Evolutionary conservation across 2,888 invertebrate species (phyloP).

Genomic region (Sabatieria punctata): DNA sequence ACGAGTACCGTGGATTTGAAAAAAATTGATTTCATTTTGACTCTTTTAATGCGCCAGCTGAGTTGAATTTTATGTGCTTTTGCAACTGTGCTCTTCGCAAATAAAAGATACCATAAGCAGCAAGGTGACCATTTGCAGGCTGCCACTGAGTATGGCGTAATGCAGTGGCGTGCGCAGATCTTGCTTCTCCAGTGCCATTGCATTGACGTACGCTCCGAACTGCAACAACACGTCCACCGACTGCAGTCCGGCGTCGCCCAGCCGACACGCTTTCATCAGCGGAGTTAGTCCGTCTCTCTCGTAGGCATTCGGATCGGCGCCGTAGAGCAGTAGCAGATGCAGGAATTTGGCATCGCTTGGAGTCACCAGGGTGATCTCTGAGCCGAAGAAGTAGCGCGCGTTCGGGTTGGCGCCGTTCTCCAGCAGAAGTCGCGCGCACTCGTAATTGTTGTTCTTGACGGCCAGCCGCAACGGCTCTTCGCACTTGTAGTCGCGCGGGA

Average conservation of each 20-base stretch:
- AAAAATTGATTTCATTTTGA: no score
- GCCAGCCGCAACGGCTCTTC: constrained; percentile 78
- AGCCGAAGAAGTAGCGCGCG: constrained; percentile 43
- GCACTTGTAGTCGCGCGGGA: constrained; percentile 12
- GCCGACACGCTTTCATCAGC: constrained; percentile 70
- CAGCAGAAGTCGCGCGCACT: constrained; percentile 46
- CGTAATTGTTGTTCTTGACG: constrained; percentile 62
- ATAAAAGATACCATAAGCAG: constrained; percentile 42
- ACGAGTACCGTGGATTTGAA: no score
- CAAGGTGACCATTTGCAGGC: constrained; percentile 50
- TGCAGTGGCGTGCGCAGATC: constrained; percentile 72
- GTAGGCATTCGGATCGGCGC: constrained; percentile 68
- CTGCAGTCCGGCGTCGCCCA: constrained; percentile 41
- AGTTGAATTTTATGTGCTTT: no score
- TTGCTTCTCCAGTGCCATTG: constrained; percentile 63
- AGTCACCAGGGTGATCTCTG: constrained; percentile 63
- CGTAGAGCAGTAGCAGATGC: constrained; percentile 60
- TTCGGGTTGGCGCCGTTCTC: constrained; percentile 74
- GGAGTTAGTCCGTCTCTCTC: constrained; percentile 73
- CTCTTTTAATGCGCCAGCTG: no score
- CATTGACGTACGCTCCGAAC: constrained; percentile 68
- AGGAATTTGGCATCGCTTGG: constrained; percentile 50
- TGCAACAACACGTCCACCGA: constrained; percentile 41
- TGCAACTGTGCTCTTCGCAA: no score
- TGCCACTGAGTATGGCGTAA: constrained; percentile 64